These are phyloP conservation scores for Pelobates cultripes DNA, from an alignment of 2,797 vertebrate species.

Conservation along the genomic window DNA sequence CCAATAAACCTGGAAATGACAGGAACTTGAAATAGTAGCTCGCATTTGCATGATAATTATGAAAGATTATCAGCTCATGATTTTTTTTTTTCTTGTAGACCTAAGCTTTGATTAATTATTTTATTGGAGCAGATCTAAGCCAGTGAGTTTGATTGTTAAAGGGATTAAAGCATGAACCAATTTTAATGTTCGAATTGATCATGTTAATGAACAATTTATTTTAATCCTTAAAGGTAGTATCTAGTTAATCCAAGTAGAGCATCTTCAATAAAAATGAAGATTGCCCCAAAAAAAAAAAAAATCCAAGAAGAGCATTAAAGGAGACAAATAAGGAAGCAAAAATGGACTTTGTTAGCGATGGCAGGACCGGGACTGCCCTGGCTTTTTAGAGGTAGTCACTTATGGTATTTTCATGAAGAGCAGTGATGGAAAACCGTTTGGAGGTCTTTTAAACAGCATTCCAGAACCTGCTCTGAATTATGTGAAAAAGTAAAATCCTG, in stretches of 20 bases:
- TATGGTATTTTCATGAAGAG: too few species aligned
- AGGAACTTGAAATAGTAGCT: not conserved
- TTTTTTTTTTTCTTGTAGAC: not conserved
- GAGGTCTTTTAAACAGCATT: too few species aligned
- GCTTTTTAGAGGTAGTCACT: too few species aligned
- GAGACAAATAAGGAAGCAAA: not conserved
- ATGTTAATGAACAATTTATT: not conserved
- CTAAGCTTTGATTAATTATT: not conserved
- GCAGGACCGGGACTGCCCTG: too few species aligned
- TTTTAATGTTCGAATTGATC: not conserved
- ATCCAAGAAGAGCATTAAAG: not conserved
- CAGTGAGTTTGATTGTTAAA: not conserved
- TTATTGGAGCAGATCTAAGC: not conserved
- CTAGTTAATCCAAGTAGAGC: not conserved
- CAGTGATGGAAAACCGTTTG: too few species aligned
- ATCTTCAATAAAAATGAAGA: too few species aligned
- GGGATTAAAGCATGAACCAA: not conserved
- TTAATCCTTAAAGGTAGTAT: not conserved
- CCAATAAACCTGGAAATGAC: not conserved
- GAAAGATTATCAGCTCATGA: not conserved
- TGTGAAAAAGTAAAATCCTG: too few species aligned
- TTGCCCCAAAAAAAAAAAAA: too few species aligned
- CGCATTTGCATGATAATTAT: constrained; percentile 6
- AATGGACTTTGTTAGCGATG: too few species aligned
- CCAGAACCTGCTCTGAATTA: too few species aligned